A percentile compares a stretch with the other conserved stretches of the same genome.
Conservation (phyloP, 2,113 vertebrate species). For the Arvicanthis niloticus region DNA sequence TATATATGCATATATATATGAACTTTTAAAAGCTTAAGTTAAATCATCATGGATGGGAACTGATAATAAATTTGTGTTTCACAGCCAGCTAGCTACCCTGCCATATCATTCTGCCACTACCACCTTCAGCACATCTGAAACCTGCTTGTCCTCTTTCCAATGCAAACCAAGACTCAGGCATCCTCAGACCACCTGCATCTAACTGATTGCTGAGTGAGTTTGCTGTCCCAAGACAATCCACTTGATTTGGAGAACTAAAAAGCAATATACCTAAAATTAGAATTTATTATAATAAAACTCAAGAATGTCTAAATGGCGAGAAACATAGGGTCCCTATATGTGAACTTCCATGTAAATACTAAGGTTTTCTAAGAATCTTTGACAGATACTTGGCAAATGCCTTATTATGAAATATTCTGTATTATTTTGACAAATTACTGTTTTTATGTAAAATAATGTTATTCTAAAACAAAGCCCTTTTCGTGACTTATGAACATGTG, state of each 20-base stretch:
- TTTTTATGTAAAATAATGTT: background rate
- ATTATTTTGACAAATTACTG: background rate
- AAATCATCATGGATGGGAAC: slow-evolving; percentile 15
- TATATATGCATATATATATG: background rate
- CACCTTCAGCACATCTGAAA: no score
- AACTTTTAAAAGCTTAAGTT: background rate
- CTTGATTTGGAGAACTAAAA: background rate
- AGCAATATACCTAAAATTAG: background rate
- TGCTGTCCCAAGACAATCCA: background rate
- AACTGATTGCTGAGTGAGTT: background rate
- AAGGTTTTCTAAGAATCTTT: background rate
- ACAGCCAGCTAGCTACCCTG: background rate
- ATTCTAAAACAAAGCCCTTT: background rate
- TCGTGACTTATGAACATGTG: background rate
- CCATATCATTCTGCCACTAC: background rate
- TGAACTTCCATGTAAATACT: background rate
- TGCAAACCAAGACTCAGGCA: rapidly evolving
- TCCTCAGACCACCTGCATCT: background rate
- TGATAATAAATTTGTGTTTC: background rate
- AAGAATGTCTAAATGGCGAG: background rate
- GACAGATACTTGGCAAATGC: background rate
- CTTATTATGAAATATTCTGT: background rate
- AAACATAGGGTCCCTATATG: background rate
- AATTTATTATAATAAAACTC: background rate
- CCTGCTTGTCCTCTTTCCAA: background rate